Evolutionary conservation across 2,888 invertebrate genomes (phyloP), one percentile per base, ranked within the genome.

Genomic region (Polyommatus icarus): DNA sequence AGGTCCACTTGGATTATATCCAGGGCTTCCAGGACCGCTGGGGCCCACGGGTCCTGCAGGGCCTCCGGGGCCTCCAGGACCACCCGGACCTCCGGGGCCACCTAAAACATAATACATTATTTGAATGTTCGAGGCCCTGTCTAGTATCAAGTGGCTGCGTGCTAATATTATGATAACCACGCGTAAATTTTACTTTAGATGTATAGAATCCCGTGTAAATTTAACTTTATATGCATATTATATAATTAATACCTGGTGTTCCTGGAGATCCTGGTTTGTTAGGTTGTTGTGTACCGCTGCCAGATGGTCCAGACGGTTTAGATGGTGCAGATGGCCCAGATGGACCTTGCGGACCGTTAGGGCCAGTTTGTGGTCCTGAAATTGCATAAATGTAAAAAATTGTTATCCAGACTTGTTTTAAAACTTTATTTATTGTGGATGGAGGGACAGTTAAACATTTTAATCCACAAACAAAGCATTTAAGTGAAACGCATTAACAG

Each of bases 21-120:
- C 95, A 77, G 95, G 93, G 67, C 86, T 46, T 73, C 73, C 73
- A 24, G 36, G 36, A 36, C 36, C 36, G 36, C 36, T 36, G 36
- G 36, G 36, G 36, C 36, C 36, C 36, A 8, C 81, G 7, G 81
- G 78, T 18, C 73, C 81, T 24, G 82, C 83, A n/a, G 82, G 82
- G 57, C 80, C 83, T 1, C 85, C 87, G 1, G 80, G 79, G 29
- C 76, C 73, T 10, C 32, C 32, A 32, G 32, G 32, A 32, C 32
- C 32, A 32, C 84, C 84, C 15, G 83, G 79, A 77, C 46, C 79
- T 67, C 29, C 29, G 7, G 29, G 61, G 29, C 61, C 61, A 67
- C 61, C 61, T 29, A 29, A 36, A 36, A 36, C 36, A 7, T 36
- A 36, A 36, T 4, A 36, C 36, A 6, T 36, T 36, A 36, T 36